Conservation (phyloP, 1,140 invertebrate species). For the Atta texana region DNA sequence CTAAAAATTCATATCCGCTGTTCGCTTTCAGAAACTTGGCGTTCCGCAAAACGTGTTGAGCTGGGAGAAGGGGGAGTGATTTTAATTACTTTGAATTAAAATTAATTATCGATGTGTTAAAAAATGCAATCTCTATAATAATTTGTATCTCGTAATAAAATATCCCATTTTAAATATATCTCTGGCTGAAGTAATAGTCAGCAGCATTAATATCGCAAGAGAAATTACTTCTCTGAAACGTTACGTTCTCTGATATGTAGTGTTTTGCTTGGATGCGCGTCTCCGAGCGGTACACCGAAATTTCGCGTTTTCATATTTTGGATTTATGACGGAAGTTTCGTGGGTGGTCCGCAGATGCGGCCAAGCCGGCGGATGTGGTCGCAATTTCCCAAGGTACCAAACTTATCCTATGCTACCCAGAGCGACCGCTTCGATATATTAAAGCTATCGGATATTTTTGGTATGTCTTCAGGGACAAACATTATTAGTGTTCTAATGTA, state of each 20-base stretch:
- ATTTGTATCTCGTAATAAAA: conserved; percentile 4
- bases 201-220: conserved; percentile 66
- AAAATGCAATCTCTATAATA: background rate
- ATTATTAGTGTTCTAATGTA: conserved; percentile 23
- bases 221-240: conserved; percentile 43
- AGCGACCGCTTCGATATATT: conserved; percentile 72
- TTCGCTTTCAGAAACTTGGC: background rate
- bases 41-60: background rate
- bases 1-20: conserved; percentile 33
- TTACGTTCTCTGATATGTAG: conserved; percentile 43
- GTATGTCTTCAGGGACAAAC: conserved; percentile 45
- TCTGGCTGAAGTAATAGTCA: background rate
- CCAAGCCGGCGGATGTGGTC: conserved; percentile 81
- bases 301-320: conserved; percentile 66
- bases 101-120: background rate
- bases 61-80: background rate
- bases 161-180: background rate
- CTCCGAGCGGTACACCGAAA: conserved; percentile 61
- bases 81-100: background rate
- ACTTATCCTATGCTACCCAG: conserved; percentile 71
- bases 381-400: conserved; percentile 66
- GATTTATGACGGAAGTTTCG: conserved; percentile 68
- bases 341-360: conserved; percentile 82
- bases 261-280: conserved; percentile 62
- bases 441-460: conserved; percentile 77